A percentile compares a stretch with the other conserved stretches of the same genome.
Conservation (phyloP, 2,888 invertebrate species). For the Drosophila silvestris region DNA sequence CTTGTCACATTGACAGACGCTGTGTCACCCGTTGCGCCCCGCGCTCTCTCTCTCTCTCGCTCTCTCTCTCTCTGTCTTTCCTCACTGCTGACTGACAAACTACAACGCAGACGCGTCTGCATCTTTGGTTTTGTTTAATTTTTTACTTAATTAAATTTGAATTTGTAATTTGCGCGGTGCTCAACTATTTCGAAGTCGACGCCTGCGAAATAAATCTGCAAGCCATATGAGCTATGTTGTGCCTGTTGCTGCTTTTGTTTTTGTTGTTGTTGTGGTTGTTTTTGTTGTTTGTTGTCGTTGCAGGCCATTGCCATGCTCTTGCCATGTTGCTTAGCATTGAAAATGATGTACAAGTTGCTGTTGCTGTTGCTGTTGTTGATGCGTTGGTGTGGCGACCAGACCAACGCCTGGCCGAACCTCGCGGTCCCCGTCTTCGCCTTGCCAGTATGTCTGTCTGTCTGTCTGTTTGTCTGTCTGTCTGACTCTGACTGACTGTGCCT, state of each 20-base stretch:
- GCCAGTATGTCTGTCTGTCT: conserved; percentile 8
- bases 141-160: conserved; percentile 81
- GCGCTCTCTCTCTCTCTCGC: neutral
- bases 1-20: conserved; percentile 78
- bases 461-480: conserved; percentile 8
- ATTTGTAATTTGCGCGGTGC: conserved; percentile 75
- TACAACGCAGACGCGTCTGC: conserved; percentile 76
- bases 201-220: conserved; percentile 72
- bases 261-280: conserved; percentile 26
- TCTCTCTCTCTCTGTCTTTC: neutral
- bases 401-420: conserved; percentile 51
- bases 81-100: conserved; percentile 65
- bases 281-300: conserved; percentile 45
- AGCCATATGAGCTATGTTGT: conserved; percentile 71
- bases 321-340: conserved; percentile 79
- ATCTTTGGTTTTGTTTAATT: conserved; percentile 73
- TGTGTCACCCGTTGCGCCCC: conserved; percentile 1
- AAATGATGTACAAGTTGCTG: conserved; percentile 80
- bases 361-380: conserved; percentile 52
- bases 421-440: conserved; percentile 22
- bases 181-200: conserved; percentile 69
- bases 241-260: conserved; percentile 28
- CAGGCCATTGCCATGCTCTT: conserved; percentile 71
- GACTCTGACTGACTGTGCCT: conserved; percentile 45
- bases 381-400: conserved; percentile 77